Evolutionary conservation across 2,113 vertebrate species (phyloP), one percentile per base, ranked within the genome.

Genomic region (Pedionomus torquatus): DNA sequence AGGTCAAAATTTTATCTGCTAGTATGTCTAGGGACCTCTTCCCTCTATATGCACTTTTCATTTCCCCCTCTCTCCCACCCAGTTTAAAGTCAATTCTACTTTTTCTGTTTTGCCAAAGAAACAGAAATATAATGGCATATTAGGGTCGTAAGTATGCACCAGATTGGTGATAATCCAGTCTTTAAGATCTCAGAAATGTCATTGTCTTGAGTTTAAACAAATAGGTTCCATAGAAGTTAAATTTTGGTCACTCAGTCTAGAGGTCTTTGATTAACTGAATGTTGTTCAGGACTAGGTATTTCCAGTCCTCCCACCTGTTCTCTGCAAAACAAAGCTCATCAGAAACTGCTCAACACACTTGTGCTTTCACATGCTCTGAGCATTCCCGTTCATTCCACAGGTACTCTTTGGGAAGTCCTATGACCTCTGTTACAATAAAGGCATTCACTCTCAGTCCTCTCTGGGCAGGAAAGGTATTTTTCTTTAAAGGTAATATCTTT

Each of bases 271-370:
- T 81, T 70, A 90, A 68, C 24, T 43, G 61, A 79, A 31, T 14
- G 5, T 10, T 85, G 39, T 44, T 72, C 35, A 69, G 48, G 51
- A 13, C 35, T 66, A 31, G 30, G 28, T 13, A 31, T 68, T 15
- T 91, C 60, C 28, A 0, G 1, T 51, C 17, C 35, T 90, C 24
- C 51, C 2, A 0, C 17, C 31, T 68, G 2, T 58, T 39, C 64
- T 43, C 57, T 83, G 61, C 17, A 60, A 79, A 55, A 20, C 39
- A 90, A 39, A 66, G 23, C 24, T 48, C 23, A 15, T 26, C 37
- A 74, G 68, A 55, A 83, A 3, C n/a, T 52, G 21, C 30, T 60
- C 13, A 11, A 46, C 28, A 51, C 0, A 0, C 11, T 26, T 43
- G 39, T 35, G 39, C 63, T 94, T 82, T 25, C n/a, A 31, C 2